Evolutionary conservation across 2,797 vertebrate species (phyloP).

Genomic region (Meriones psammophilus): DNA sequence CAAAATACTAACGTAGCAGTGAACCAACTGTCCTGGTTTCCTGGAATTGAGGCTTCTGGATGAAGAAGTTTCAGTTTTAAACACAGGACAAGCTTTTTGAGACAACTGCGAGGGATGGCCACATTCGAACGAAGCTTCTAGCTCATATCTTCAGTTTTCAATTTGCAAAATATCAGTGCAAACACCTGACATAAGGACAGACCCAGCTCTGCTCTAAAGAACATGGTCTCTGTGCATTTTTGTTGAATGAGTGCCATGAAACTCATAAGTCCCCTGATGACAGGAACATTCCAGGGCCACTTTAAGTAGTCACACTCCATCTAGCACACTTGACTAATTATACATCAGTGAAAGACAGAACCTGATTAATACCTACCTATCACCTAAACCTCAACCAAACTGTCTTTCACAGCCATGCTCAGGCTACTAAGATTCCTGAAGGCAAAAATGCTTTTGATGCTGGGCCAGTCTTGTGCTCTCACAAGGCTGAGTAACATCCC

Average conservation of each 20-base stretch:
- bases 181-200: background rate
- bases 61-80: background rate
- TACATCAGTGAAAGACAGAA: background rate
- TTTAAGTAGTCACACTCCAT: background rate
- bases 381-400: background rate
- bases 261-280: background rate
- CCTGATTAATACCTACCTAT: constrained; percentile 31
- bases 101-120: background rate
- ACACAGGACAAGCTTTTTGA: background rate
- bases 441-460: background rate
- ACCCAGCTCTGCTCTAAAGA: background rate
- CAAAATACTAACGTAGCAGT: background rate
- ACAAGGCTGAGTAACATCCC: background rate
- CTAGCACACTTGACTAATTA: background rate
- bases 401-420: background rate
- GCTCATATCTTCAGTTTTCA: background rate
- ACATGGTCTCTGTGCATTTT: background rate
- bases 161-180: background rate
- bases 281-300: background rate
- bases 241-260: background rate
- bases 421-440: background rate
- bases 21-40: background rate
- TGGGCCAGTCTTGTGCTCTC: background rate
- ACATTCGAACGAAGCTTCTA: background rate
- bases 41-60: background rate